A percentile compares a stretch with the other conserved stretches of the same genome.
Conservation (phyloP, 2,113 vertebrate species). For the Lepisosteus oculatus region DNA sequence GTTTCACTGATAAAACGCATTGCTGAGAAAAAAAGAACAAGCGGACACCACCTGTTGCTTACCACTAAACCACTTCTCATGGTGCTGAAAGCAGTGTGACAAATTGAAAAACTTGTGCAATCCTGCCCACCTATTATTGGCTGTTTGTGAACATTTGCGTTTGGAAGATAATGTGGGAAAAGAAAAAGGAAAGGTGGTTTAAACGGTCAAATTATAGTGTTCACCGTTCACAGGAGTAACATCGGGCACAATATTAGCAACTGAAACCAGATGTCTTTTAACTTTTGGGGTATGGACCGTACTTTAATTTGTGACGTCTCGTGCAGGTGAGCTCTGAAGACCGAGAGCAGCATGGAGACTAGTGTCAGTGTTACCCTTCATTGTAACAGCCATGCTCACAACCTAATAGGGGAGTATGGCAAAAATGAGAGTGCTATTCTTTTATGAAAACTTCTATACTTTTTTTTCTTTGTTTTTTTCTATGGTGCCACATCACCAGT, state of each 20-base stretch:
- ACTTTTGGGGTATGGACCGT: not conserved
- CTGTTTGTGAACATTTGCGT: not conserved
- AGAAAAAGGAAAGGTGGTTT: conserved; percentile 21
- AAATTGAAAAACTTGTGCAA: not conserved
- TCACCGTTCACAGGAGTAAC: conserved; percentile 18
- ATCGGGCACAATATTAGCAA: conserved; percentile 24
- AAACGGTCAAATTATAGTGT: conserved; percentile 20
- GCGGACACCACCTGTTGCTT: conserved; percentile 4
- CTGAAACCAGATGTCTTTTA: conserved; percentile 22
- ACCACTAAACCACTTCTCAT: not conserved
- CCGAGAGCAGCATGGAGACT: not conserved
- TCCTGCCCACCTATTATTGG: not conserved
- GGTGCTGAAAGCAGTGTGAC: not conserved
- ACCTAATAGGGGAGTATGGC: too few species aligned
- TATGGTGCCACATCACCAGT: too few species aligned
- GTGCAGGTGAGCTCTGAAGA: not conserved
- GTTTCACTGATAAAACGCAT: not conserved
- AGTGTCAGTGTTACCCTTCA: too few species aligned
- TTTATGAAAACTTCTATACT: too few species aligned
- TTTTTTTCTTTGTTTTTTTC: too few species aligned
- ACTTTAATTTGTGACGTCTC: not conserved
- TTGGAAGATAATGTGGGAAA: conserved; percentile 17
- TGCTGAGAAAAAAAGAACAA: not conserved
- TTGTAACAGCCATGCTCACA: too few species aligned
- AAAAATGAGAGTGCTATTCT: too few species aligned